Evolutionary conservation across 2,113 vertebrate species (phyloP).

Genomic region (Marmota monax): DNA sequence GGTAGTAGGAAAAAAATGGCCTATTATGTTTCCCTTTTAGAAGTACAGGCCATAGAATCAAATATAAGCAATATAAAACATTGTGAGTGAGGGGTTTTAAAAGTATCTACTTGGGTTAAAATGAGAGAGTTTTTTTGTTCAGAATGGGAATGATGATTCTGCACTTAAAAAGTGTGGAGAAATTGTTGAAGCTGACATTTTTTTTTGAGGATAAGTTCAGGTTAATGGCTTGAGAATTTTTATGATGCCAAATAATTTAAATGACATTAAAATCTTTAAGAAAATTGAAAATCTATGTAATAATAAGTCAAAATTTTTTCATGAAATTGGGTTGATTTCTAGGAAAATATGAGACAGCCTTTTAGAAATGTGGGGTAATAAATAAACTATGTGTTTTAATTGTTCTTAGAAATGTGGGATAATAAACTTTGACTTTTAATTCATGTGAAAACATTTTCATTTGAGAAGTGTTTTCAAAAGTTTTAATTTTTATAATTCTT

Average conservation of each 20-base stretch:
- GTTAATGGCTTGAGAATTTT: background rate
- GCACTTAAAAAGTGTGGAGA: background rate
- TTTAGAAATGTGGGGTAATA: background rate
- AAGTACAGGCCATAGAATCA: accelerated
- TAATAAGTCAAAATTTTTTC: background rate
- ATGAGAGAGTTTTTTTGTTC: background rate
- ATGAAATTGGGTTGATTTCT: background rate
- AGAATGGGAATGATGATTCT: background rate
- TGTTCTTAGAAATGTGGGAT: background rate
- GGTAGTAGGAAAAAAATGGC: background rate
- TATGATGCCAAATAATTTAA: background rate
- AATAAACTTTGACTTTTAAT: background rate
- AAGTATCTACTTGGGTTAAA: background rate
- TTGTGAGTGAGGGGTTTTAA: too few species aligned
- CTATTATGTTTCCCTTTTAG: background rate
- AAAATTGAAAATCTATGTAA: background rate
- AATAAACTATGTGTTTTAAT: too few species aligned
- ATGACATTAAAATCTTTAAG: background rate
- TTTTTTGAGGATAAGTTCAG: background rate
- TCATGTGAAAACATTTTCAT: background rate
- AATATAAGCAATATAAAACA: background rate
- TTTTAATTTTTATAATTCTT: too few species aligned
- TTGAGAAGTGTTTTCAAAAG: background rate
- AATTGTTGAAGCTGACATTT: too few species aligned
- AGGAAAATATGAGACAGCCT: background rate